phyloP scores from a whole-genome alignment of 1,140 invertebrate species.

The Apocrypta bakeri region DNA sequence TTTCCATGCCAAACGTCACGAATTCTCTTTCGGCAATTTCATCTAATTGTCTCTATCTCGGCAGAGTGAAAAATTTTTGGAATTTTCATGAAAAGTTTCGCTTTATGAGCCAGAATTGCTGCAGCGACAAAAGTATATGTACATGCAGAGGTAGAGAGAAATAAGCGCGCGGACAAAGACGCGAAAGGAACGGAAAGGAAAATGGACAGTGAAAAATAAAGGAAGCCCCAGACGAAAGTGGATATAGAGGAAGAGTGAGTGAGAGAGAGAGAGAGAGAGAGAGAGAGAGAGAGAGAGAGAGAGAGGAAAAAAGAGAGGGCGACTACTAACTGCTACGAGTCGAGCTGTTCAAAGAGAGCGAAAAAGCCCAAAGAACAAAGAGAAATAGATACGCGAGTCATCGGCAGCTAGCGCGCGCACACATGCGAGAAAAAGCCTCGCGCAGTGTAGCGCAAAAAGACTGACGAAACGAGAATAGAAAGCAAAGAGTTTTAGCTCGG shows the following conservation, averaged over 20 bases:
- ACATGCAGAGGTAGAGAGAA: neutral
- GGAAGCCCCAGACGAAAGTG: slow-evolving; percentile 26
- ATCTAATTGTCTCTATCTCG: neutral
- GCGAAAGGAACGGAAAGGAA: slow-evolving; percentile 16
- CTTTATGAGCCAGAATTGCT: neutral
- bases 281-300: neutral
- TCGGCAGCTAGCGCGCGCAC: neutral
- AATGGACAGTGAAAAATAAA: slow-evolving; percentile 51
- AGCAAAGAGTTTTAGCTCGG: slow-evolving; percentile 41
- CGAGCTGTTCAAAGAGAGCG: slow-evolving; percentile 19
- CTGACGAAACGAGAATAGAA: slow-evolving; percentile 53
- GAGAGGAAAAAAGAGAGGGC: slow-evolving; percentile 34
- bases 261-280: slow-evolving; percentile 11
- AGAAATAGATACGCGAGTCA: slow-evolving; percentile 45
- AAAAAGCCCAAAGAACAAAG: slow-evolving; percentile 40
- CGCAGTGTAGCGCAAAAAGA: slow-evolving; percentile 14
- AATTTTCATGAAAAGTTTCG: neutral
- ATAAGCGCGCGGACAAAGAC: slow-evolving; percentile 1
- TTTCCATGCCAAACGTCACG: too few species aligned
- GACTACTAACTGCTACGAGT: neutral
- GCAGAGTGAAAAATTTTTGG: neutral
- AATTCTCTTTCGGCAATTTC: neutral
- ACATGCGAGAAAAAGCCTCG: slow-evolving; percentile 36
- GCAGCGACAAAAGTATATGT: neutral
- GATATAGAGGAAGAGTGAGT: neutral